These are phyloP conservation scores for Knipowitschia caucasica DNA, from an alignment of 2,797 vertebrate genomes.

Conservation along the genomic window DNA sequence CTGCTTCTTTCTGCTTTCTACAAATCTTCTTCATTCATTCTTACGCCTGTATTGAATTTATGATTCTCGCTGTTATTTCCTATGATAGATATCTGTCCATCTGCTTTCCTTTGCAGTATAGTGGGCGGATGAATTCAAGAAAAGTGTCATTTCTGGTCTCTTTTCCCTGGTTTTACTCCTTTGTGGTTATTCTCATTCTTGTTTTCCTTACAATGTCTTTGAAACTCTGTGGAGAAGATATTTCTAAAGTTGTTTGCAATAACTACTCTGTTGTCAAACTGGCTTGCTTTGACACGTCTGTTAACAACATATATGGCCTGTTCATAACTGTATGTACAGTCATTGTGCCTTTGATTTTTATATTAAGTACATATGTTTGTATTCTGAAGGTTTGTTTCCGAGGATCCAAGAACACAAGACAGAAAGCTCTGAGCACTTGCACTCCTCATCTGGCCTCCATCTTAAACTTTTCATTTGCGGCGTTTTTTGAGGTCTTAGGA, in stretches of 20 bases:
- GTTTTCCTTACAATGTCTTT: constrained; percentile 13
- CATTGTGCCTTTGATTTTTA: neutral
- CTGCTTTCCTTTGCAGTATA: constrained; percentile 19
- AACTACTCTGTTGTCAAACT: constrained; percentile 7
- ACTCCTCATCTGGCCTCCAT: constrained; percentile 43
- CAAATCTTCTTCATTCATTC: constrained; percentile 46
- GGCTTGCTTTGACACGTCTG: neutral
- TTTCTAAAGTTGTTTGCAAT: constrained; percentile 33
- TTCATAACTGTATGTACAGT: neutral
- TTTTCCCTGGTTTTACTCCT: neutral
- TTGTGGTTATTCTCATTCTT: neutral
- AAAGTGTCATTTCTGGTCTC: constrained; percentile 8
- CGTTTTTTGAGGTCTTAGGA: constrained; percentile 40
- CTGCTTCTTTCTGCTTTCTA: constrained; percentile 28
- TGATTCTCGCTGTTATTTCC: constrained; percentile 46
- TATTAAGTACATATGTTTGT: neutral
- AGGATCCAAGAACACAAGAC: constrained; percentile 15
- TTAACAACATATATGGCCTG: constrained; percentile 14
- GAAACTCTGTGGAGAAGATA: constrained; percentile 29
- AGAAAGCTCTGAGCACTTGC: constrained; percentile 41
- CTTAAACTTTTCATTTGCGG: constrained; percentile 36
- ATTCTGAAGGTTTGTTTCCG: constrained; percentile 7
- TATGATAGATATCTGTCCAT: constrained; percentile 35
- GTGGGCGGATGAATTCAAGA: constrained; percentile 19
- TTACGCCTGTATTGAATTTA: constrained; percentile 37